A percentile compares a stretch with the other conserved stretches of the same genome.
Evolutionary conservation across 30 jellyfish, hydroid and myxozoan genomes (phyloP).

Genomic region (Mastigias papua): DNA sequence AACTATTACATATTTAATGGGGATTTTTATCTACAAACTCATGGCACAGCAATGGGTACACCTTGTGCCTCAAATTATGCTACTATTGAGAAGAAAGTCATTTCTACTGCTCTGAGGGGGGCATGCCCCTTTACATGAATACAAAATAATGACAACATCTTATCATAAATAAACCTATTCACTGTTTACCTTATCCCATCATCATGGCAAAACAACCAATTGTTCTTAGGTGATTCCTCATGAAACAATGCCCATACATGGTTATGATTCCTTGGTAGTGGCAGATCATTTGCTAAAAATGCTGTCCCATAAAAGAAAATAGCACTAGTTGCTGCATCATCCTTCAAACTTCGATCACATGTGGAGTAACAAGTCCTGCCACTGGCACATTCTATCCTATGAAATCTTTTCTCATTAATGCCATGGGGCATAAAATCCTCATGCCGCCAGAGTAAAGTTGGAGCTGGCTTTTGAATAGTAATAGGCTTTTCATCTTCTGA

Average conservation of each 20-base stretch:
- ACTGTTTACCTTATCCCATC: constrained; percentile 76
- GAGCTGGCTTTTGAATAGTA: constrained; percentile 15
- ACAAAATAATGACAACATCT: no score
- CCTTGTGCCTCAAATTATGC: not conserved
- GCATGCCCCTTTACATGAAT: no score
- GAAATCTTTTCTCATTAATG: not conserved
- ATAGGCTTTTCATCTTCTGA: not conserved
- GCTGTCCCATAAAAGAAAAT: constrained; percentile 81
- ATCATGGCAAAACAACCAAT: constrained; percentile 80
- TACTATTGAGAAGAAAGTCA: not conserved
- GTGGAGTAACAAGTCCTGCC: constrained; percentile 43
- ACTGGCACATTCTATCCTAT: constrained; percentile 29
- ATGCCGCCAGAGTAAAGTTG: constrained; percentile 72
- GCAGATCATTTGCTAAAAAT: constrained; percentile 77
- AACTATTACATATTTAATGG: not conserved
- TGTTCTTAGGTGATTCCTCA: constrained; percentile 90
- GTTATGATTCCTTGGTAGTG: constrained; percentile 75
- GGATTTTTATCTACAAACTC: no score
- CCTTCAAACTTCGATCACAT: constrained; percentile 36
- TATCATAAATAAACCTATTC: no score
- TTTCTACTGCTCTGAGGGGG: not conserved
- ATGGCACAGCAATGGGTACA: no score
- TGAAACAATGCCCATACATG: constrained; percentile 88
- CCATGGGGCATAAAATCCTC: constrained; percentile 51
- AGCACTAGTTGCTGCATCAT: constrained; percentile 57